Conservation (phyloP, 2,888 invertebrate species). For the Troides helena region DNA sequence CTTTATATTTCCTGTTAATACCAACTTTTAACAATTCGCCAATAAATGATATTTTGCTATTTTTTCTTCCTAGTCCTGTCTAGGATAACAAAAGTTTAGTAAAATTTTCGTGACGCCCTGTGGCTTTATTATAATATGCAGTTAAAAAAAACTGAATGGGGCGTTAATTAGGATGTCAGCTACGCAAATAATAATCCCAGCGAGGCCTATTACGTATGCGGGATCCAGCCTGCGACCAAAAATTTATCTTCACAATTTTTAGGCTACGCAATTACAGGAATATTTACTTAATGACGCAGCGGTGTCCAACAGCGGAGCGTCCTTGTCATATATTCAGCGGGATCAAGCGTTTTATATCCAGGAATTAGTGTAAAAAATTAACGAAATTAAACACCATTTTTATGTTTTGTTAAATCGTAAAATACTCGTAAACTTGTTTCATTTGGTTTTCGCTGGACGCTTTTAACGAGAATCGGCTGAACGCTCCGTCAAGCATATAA, state of each 20-base stretch:
- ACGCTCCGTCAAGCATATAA: not conserved
- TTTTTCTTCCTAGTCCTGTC: no score
- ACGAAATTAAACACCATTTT: not conserved
- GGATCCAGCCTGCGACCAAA: conserved; percentile 55
- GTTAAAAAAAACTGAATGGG: conserved; percentile 59
- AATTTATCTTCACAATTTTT: conserved; percentile 68
- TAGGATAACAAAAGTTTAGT: no score
- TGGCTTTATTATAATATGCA: conserved; percentile 34
- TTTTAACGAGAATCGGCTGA: not conserved
- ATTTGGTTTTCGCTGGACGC: conserved; percentile 1
- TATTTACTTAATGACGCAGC: conserved; percentile 7
- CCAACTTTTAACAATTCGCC: no score
- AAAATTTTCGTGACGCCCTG: no score
- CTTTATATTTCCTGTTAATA: no score
- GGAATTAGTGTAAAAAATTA: not conserved
- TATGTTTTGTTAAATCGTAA: conserved; percentile 2
- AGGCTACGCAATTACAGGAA: conserved; percentile 44
- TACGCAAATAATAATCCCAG: conserved; percentile 73
- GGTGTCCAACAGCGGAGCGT: conserved; percentile 4
- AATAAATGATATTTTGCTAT: no score
- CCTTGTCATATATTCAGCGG: not conserved
- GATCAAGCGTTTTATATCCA: not conserved
- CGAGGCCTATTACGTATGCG: conserved; percentile 71
- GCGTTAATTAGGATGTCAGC: conserved; percentile 75
- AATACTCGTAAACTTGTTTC: not conserved